phyloP scores from a whole-genome alignment of 1,140 invertebrate species.

The Lordiphosa clarofinis region DNA sequence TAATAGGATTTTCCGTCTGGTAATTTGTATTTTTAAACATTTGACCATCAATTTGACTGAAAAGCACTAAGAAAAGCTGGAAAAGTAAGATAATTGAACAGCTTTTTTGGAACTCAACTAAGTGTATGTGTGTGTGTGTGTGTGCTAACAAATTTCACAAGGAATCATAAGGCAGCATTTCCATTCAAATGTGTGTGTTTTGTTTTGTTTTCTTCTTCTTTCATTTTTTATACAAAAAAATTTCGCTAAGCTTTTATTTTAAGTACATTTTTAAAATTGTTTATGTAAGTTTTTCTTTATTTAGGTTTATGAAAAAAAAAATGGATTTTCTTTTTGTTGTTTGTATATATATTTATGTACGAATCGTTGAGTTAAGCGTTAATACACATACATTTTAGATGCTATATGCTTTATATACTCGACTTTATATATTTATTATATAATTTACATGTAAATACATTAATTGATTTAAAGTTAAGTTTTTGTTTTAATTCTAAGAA shows the following conservation, averaged over 20 bases:
- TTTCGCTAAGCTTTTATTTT: constrained; percentile 60
- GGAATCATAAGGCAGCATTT: constrained; percentile 79
- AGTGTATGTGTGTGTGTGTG: constrained; percentile 2
- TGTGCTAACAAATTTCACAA: constrained; percentile 55
- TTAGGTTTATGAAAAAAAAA: constrained; percentile 60
- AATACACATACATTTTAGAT: constrained; percentile 49
- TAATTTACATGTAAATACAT: constrained; percentile 44
- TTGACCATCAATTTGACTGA: constrained; percentile 13
- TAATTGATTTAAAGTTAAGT: constrained; percentile 51
- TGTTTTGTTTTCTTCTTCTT: constrained; percentile 2
- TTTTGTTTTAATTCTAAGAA: constrained; percentile 48
- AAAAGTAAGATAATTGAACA: constrained; percentile 7
- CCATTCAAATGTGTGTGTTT: constrained; percentile 10
- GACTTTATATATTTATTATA: constrained; percentile 31
- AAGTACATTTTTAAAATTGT: constrained; percentile 36
- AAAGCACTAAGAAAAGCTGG: too few species aligned
- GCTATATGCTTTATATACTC: constrained; percentile 11
- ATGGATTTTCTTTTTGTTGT: constrained; percentile 17
- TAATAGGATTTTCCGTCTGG: constrained; percentile 63
- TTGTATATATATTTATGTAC: constrained; percentile 23
- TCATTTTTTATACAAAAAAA: constrained; percentile 64
- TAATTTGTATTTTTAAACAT: constrained; percentile 43
- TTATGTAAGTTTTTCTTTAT: constrained; percentile 17
- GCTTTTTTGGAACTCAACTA: constrained; percentile 1
- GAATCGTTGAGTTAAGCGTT: constrained; percentile 51